Conservation (phyloP, 2,888 invertebrate species). For the Volucella inflata region DNA sequence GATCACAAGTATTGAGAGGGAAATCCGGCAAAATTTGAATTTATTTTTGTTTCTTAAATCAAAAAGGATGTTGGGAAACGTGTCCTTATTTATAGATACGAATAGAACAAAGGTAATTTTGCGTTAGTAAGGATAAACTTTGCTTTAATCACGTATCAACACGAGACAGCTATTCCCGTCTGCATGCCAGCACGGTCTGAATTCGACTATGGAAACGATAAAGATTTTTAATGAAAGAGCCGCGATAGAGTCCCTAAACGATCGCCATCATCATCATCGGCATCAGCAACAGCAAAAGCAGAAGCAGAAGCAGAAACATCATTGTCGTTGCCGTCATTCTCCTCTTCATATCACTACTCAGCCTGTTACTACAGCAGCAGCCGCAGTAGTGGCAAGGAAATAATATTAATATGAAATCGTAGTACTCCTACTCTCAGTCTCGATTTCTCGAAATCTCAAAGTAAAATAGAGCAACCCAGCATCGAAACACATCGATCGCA, state of each 20-base stretch:
- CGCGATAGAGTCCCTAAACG: slow-evolving; percentile 76
- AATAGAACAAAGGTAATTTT: slow-evolving; percentile 13
- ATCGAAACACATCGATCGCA: slow-evolving; percentile 35
- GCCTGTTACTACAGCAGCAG: slow-evolving; percentile 38
- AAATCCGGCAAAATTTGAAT: slow-evolving; percentile 28
- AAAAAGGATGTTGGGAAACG: background rate
- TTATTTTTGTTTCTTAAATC: background rate
- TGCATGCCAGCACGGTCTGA: slow-evolving; percentile 83
- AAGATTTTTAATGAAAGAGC: slow-evolving; percentile 75
- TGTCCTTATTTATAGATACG: slow-evolving; percentile 40
- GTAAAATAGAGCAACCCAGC: slow-evolving; percentile 51
- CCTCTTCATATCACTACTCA: slow-evolving; percentile 51
- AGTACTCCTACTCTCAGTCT: slow-evolving; percentile 45
- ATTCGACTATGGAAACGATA: slow-evolving; percentile 80
- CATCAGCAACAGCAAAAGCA: slow-evolving; percentile 69
- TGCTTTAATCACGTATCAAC: slow-evolving; percentile 38
- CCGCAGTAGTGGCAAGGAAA: slow-evolving; percentile 45
- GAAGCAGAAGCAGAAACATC: slow-evolving; percentile 63
- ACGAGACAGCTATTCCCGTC: slow-evolving; percentile 80
- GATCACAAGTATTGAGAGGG: slow-evolving; percentile 21
- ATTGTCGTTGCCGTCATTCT: slow-evolving; percentile 49
- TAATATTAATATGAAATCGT: slow-evolving; percentile 47
- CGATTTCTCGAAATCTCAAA: slow-evolving; percentile 37
- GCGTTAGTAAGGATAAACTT: slow-evolving; percentile 13
- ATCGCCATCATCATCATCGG: slow-evolving; percentile 67